Evolutionary conservation across 2,888 invertebrate genomes (phyloP), one percentile per base, ranked within the genome.

Genomic region (Myathropa florea): DNA sequence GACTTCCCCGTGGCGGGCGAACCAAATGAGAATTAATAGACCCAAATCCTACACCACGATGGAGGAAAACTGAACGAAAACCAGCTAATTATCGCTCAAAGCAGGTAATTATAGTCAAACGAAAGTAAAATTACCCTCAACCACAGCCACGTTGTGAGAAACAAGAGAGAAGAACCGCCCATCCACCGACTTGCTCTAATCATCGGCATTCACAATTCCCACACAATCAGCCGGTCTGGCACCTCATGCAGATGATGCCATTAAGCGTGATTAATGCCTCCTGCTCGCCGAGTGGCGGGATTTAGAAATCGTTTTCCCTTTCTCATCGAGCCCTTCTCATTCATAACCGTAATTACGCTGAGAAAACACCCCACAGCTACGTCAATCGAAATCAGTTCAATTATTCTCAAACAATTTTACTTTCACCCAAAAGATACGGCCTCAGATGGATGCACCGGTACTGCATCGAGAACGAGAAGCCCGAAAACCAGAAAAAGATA

Each of bases 321-420:
- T 73, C 68, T 60, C 28, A 59, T 33, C 60, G 6, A 64, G 82
- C 83, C 78, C 73, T 75, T 55, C 18, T 18, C 36, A 53, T 78
- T 83, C 53, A 64, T 68, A 72, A 68, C 60, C 68, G 65, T 83
- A 76, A 80, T 76, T 83, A 70, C 64, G 18, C 39, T 36, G 10
- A 67, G 39, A 57, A 55, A 71, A 55, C 59, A 67, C 59, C 70
- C 76, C 72, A 61, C 67, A 63, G 73, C 64, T 10, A 71, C 76
- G 67, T 77, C 61, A 72, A 85, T 81, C 63, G 72, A 77, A 85
- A 77, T 81, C 72, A 77, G 81, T 85, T 85, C 84, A 81, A 81
- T 85, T 77, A 81, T 77, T 85, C 72, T 85, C 71, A 76, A 84
- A 71, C 63, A 80, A 28, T 68, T 77, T 81, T 81, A 85, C 84